phyloP scores from a whole-genome alignment of 2,113 vertebrate genomes.

The Fulica atra region DNA sequence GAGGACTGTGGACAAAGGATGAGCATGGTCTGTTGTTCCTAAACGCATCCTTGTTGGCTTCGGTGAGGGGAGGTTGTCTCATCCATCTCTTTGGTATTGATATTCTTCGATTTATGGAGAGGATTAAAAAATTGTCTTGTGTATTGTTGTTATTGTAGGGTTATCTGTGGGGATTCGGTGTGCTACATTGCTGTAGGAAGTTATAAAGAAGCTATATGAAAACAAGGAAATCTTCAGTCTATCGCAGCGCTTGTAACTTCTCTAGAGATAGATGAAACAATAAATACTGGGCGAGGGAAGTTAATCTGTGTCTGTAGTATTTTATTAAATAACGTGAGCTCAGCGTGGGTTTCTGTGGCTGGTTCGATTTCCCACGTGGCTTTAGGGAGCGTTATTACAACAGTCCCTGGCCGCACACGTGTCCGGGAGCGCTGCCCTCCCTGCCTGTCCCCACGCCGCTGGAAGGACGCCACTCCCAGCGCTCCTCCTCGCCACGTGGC shows the following conservation, averaged over 20 bases:
- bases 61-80: neutral
- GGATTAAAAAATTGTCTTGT: slow-evolving; percentile 5
- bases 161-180: neutral
- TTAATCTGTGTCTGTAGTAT: neutral
- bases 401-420: rapidly evolving
- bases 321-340: neutral
- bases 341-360: neutral
- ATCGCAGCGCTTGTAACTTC: neutral
- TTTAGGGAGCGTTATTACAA: neutral
- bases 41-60: neutral
- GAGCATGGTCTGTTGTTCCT: neutral
- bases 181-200: slow-evolving; percentile 11
- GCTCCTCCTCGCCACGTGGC: neutral
- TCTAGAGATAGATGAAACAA: slow-evolving; percentile 27
- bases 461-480: rapidly evolving
- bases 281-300: neutral
- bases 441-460: rapidly evolving
- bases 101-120: slow-evolving; percentile 15
- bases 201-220: slow-evolving; percentile 16
- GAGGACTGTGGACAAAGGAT: neutral
- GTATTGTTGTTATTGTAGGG: neutral
- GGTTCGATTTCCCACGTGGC: neutral
- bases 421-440: neutral
- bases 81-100: neutral
- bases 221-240: slow-evolving; percentile 28